Evolutionary conservation across 2,797 vertebrate species (phyloP).

Genomic region (Morus bassanus): DNA sequence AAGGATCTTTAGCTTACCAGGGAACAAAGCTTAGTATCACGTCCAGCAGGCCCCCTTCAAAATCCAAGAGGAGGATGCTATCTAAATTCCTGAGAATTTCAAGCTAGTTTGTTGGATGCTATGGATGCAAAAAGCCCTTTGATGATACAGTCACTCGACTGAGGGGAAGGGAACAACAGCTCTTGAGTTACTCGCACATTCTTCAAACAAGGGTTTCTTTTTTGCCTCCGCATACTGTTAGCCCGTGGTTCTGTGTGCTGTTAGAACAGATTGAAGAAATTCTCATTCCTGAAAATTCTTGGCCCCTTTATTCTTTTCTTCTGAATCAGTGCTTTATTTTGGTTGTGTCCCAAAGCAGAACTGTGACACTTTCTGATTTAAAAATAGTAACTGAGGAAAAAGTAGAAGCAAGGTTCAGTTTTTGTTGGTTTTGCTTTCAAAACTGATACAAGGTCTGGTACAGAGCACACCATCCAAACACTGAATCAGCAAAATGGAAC

Average conservation of each 20-base stretch:
- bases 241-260: neutral
- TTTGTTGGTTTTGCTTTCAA: neutral
- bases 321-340: constrained; percentile 21
- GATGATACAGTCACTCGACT: neutral
- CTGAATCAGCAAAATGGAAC: neutral
- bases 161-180: neutral
- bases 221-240: neutral
- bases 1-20: neutral
- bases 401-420: neutral
- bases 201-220: neutral
- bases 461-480: neutral
- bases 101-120: neutral
- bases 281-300: neutral
- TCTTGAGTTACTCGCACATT: neutral
- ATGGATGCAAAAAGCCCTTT: constrained; percentile 25
- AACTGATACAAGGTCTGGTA: neutral
- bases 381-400: neutral
- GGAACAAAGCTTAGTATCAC: constrained; percentile 17
- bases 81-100: constrained; percentile 26
- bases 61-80: neutral
- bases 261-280: neutral
- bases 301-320: neutral
- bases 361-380: neutral
- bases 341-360: neutral
- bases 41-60: neutral